These are phyloP conservation scores for Hestina assimilis DNA, from an alignment of 1,140 invertebrate genomes.

Conservation along the genomic window DNA sequence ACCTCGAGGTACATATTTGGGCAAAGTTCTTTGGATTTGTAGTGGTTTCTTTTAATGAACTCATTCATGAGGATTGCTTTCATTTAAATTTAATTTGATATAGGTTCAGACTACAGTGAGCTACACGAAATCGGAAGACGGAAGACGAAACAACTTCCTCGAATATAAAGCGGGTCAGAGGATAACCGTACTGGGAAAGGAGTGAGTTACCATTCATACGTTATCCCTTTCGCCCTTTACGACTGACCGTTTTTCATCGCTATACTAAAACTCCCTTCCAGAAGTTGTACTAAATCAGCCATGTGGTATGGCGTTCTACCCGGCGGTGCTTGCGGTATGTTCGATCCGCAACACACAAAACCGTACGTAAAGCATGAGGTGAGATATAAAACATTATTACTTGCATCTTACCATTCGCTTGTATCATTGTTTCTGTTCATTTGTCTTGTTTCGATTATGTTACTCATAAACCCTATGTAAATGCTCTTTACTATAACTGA, in stretches of 20 bases:
- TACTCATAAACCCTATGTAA: too few species aligned
- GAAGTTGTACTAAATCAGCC: slow-evolving; percentile 43
- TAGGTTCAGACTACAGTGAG: slow-evolving; percentile 58
- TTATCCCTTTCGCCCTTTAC: neutral
- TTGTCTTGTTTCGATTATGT: too few species aligned
- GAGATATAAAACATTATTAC: slow-evolving; percentile 21
- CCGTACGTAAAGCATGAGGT: slow-evolving; percentile 60
- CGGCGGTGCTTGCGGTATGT: slow-evolving; percentile 59
- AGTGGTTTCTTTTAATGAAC: too few species aligned
- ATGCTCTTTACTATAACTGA: neutral
- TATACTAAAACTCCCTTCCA: slow-evolving; percentile 22
- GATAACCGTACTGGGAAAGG: slow-evolving; percentile 96
- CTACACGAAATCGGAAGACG: slow-evolving; percentile 53
- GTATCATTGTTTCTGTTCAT: neutral
- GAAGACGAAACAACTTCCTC: slow-evolving; percentile 83
- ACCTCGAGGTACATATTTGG: too few species aligned
- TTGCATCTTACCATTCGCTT: neutral
- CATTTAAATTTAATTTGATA: slow-evolving; percentile 8
- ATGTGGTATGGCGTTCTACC: slow-evolving; percentile 62
- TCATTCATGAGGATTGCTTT: neutral
- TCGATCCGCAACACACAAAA: slow-evolving; percentile 55
- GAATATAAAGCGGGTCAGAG: slow-evolving; percentile 93
- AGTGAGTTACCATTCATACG: slow-evolving; percentile 71
- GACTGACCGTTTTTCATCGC: too few species aligned
- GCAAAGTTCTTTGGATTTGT: too few species aligned